phyloP scores from a whole-genome alignment of 2,113 vertebrate species.

The Machaerirhynchus nigripectus region DNA sequence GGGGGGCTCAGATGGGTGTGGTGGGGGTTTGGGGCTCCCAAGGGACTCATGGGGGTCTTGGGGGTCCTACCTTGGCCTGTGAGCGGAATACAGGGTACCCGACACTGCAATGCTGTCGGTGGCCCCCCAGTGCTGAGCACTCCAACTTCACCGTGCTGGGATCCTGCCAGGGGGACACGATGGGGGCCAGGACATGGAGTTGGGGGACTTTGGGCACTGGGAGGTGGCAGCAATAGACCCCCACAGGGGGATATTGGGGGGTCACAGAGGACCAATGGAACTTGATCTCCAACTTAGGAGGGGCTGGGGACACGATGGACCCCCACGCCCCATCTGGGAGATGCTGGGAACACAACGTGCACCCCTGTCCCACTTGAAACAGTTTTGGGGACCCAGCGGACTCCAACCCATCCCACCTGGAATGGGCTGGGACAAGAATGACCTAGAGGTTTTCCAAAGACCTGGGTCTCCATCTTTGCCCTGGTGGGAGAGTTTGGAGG shows the following conservation, averaged over 20 bases:
- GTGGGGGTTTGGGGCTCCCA: background rate
- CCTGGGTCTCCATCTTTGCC: background rate
- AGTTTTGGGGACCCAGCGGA: background rate
- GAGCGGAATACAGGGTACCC: constrained; percentile 88
- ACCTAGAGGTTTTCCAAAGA: background rate
- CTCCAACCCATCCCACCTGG: background rate
- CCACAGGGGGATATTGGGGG: background rate
- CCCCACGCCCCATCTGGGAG: background rate
- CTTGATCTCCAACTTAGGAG: background rate
- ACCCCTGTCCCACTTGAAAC: background rate
- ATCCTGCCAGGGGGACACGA: constrained; percentile 63
- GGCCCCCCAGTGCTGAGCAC: constrained; percentile 72
- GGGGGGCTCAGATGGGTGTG: background rate
- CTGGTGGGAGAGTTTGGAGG: background rate
- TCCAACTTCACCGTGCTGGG: constrained; percentile 83
- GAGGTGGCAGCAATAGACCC: background rate
- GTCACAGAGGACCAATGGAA: background rate
- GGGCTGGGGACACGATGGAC: rapidly evolving
- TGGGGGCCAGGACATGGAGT: no score
- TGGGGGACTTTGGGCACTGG: background rate
- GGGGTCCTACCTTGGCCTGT: constrained; percentile 78
- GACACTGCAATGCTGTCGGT: constrained; percentile 81
- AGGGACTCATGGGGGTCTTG: background rate
- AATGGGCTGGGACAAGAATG: background rate
- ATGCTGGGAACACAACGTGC: rapidly evolving